phyloP scores from a whole-genome alignment of 2,888 invertebrate genomes.

The Cyclophora punctaria region DNA sequence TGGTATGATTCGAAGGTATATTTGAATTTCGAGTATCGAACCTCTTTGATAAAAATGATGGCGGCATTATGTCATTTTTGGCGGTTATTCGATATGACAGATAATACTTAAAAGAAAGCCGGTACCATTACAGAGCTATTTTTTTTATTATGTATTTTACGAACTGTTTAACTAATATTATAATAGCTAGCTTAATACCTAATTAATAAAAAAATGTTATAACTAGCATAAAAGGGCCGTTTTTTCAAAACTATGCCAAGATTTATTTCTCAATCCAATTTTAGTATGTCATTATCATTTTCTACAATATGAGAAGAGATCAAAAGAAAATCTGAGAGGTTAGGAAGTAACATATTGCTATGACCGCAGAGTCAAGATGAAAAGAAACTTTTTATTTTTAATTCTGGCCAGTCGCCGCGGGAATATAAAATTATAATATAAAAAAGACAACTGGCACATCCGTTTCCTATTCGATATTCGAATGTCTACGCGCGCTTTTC shows the following conservation, averaged over 20 bases:
- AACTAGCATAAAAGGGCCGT: too few species aligned
- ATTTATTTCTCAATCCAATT: constrained; percentile 13
- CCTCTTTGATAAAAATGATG: too few species aligned
- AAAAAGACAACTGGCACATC: constrained; percentile 61
- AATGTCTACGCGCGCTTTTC: constrained; percentile 33
- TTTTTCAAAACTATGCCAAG: not conserved
- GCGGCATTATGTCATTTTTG: too few species aligned
- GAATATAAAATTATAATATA: constrained; percentile 65
- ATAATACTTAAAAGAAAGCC: too few species aligned
- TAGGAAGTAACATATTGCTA: constrained; percentile 39
- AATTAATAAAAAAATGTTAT: too few species aligned
- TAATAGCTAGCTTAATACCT: too few species aligned
- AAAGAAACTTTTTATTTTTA: constrained; percentile 57
- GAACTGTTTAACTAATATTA: too few species aligned
- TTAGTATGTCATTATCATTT: constrained; percentile 19
- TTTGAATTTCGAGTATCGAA: not conserved
- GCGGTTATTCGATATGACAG: too few species aligned
- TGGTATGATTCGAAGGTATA: constrained; percentile 16
- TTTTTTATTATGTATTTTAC: too few species aligned
- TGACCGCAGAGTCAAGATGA: constrained; percentile 45
- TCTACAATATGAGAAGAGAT: constrained; percentile 38
- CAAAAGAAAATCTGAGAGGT: constrained; percentile 41
- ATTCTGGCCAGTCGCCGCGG: constrained; percentile 46
- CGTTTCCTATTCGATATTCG: constrained; percentile 58
- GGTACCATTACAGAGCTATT: too few species aligned